These are phyloP conservation scores for Ashinkailepas kermadecensis DNA, from an alignment of 2,888 invertebrate genomes.

Conservation along the genomic window DNA sequence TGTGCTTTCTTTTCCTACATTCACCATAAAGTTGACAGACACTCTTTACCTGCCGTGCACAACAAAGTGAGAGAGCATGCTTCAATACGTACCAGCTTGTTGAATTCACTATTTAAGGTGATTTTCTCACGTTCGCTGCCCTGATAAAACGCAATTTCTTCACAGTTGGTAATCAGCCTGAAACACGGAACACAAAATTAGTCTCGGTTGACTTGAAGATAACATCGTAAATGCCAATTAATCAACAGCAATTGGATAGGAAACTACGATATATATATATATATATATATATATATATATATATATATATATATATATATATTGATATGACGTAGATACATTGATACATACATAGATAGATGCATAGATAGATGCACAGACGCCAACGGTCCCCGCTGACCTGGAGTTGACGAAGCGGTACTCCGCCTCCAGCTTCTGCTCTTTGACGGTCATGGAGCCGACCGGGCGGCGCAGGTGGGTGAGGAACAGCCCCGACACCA, in stretches of 20 bases:
- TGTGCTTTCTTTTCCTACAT: too few species aligned
- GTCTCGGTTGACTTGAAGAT: background rate
- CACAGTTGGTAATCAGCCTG: constrained; percentile 89
- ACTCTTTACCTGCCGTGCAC: too few species aligned
- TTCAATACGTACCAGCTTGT: constrained; percentile 55
- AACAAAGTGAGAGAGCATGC: too few species aligned
- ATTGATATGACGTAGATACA: too few species aligned
- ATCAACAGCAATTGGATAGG: too few species aligned
- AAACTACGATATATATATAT: too few species aligned
- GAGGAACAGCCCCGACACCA: constrained; percentile 75
- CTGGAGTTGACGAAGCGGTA: constrained; percentile 90
- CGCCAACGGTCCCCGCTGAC: background rate
- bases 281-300: too few species aligned
- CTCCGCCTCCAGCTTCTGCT: constrained; percentile 96
- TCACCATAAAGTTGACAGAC: too few species aligned
- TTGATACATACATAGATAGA: too few species aligned
- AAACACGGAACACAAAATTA: background rate
- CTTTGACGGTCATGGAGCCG: constrained; percentile 79
- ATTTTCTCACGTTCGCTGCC: constrained; percentile 68
- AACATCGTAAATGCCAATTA: too few species aligned
- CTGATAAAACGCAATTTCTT: constrained; percentile 70
- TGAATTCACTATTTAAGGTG: constrained; percentile 79
- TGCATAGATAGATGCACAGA: too few species aligned
- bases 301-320: too few species aligned
- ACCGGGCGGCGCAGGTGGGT: constrained; percentile 83